Evolutionary conservation across 2,888 invertebrate genomes (phyloP).

Genomic region (Cremastobaeus sp.): DNA sequence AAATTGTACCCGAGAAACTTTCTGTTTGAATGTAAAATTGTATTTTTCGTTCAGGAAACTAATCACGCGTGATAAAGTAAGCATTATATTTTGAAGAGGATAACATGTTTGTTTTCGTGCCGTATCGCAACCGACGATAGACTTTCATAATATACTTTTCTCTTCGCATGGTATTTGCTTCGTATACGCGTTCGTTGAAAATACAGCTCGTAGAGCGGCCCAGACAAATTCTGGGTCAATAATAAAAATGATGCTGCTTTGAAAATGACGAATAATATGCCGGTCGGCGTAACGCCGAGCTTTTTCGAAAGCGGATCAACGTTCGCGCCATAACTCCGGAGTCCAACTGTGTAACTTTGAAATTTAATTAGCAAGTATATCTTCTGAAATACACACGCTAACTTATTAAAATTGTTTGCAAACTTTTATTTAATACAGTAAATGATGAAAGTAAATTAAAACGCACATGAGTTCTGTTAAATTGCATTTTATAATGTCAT

Average conservation of each 20-base stretch:
- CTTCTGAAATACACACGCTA: conserved; percentile 38
- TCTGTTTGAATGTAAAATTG: conserved; percentile 23
- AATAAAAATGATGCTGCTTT: conserved; percentile 41
- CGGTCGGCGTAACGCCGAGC: conserved; percentile 20
- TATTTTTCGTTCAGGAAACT: conserved; percentile 36
- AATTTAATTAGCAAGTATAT: conserved; percentile 50
- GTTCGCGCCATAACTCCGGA: conserved; percentile 32
- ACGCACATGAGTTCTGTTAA: background rate
- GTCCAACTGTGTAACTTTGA: conserved; percentile 42
- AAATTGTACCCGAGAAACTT: too few species aligned
- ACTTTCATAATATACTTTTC: conserved; percentile 21
- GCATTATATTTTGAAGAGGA: conserved; percentile 21
- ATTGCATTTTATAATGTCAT: conserved; percentile 20
- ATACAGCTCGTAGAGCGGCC: conserved; percentile 1
- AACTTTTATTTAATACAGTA: conserved; percentile 21
- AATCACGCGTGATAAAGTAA: conserved; percentile 29
- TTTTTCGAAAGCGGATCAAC: conserved; percentile 40
- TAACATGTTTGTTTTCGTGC: conserved; percentile 43
- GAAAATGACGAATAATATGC: conserved; percentile 25
- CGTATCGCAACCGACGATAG: conserved; percentile 21
- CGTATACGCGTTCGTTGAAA: conserved; percentile 2
- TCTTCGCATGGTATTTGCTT: conserved; percentile 30
- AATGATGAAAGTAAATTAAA: conserved; percentile 4
- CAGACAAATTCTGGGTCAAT: conserved; percentile 32
- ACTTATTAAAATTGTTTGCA: conserved; percentile 38